phyloP scores from a whole-genome alignment of 2,113 vertebrate species.

The Elachura formosa region DNA sequence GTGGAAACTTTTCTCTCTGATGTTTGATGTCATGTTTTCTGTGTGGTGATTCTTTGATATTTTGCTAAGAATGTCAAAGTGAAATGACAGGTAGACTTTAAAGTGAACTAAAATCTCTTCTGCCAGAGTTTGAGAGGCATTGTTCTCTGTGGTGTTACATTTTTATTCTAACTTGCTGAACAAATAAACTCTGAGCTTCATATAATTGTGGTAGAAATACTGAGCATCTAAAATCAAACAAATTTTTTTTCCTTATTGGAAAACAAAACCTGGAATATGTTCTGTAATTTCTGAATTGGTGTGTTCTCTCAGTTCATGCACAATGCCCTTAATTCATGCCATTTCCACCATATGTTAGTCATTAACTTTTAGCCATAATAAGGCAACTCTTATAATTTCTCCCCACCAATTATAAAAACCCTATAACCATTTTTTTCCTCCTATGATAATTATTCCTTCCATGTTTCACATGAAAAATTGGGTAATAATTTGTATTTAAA shows the following conservation, averaged over 20 bases:
- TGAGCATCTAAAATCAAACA: background rate
- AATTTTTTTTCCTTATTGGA: background rate
- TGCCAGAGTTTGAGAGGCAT: background rate
- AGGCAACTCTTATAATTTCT: background rate
- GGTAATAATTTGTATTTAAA: slow-evolving; percentile 37
- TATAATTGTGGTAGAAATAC: background rate
- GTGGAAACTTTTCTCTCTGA: background rate
- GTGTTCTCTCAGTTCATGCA: background rate
- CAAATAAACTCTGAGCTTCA: background rate
- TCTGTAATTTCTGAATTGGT: background rate
- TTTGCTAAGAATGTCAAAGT: background rate
- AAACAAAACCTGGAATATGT: background rate
- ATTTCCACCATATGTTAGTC: background rate
- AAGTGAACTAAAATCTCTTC: background rate
- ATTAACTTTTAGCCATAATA: background rate
- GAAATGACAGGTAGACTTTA: background rate
- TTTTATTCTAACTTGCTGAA: background rate
- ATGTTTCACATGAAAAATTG: slow-evolving; percentile 7
- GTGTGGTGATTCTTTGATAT: background rate
- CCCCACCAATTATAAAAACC: background rate
- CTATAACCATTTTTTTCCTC: background rate
- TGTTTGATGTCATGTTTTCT: background rate
- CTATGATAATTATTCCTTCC: background rate
- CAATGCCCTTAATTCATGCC: background rate
- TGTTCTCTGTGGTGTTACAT: background rate